Conservation (phyloP, 2,797 vertebrate species). For the Epinephelus coioides region DNA sequence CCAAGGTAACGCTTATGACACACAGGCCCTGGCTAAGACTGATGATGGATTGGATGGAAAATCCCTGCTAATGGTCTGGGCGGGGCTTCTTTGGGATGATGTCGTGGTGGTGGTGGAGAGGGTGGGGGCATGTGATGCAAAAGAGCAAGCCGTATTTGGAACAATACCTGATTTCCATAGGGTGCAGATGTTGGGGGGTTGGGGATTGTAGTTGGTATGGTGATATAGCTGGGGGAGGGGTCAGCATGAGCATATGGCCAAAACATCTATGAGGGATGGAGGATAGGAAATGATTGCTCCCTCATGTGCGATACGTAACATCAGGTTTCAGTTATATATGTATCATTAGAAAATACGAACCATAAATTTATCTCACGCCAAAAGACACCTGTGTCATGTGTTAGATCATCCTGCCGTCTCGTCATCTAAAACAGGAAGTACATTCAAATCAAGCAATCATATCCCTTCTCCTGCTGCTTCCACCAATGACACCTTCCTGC, state of each 20-base stretch:
- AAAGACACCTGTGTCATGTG: constrained; percentile 35
- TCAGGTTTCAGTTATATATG: constrained; percentile 15
- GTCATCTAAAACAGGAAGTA: constrained; percentile 51
- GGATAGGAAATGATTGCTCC: constrained; percentile 38
- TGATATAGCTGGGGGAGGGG: constrained; percentile 68
- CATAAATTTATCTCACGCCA: constrained; percentile 13
- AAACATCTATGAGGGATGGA: constrained; percentile 46
- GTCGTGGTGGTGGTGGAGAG: constrained; percentile 23
- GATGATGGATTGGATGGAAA: constrained; percentile 84
- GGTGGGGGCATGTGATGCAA: constrained; percentile 58
- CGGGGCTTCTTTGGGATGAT: constrained; percentile 66
- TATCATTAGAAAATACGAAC: constrained; percentile 13
- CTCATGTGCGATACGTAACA: constrained; percentile 10
- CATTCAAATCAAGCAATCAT: constrained; percentile 55
- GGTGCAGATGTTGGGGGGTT: constrained; percentile 68
- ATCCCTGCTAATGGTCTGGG: constrained; percentile 81
- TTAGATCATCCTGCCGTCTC: constrained; percentile 30
- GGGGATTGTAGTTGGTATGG: constrained; percentile 55
- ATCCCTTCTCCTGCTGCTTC: constrained; percentile 41
- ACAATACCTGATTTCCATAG: constrained; percentile 83
- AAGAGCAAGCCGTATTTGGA: constrained; percentile 69
- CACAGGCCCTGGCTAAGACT: constrained; percentile 74
- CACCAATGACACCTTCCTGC: constrained; percentile 55
- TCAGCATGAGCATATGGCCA: constrained; percentile 59
- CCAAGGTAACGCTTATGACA: constrained; percentile 93